Evolutionary conservation across 2,797 vertebrate species (phyloP).

Genomic region (Cyclura pinguis): DNA sequence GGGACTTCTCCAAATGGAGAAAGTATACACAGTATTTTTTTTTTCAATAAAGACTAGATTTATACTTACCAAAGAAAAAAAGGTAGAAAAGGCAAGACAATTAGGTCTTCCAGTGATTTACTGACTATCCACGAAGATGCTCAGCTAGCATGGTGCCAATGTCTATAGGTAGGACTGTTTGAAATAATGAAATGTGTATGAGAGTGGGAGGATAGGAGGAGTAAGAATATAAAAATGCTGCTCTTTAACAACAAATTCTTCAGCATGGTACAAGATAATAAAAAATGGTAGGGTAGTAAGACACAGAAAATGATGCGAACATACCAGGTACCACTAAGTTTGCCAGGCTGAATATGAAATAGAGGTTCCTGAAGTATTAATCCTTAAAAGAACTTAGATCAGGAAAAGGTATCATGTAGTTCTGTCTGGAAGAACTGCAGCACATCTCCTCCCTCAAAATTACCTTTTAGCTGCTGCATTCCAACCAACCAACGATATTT

Average conservation of each 20-base stretch:
- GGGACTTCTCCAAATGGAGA: constrained; percentile 13
- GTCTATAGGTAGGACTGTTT: neutral
- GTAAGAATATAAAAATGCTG: neutral
- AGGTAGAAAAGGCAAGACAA: constrained; percentile 25
- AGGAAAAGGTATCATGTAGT: too few species aligned
- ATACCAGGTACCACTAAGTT: neutral
- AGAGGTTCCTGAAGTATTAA: too few species aligned
- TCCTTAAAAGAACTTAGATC: too few species aligned
- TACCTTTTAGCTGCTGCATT: too few species aligned
- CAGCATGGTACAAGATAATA: neutral
- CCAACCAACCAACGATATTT: too few species aligned
- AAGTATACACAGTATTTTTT: constrained; percentile 1
- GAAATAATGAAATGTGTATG: neutral
- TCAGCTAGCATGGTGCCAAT: neutral
- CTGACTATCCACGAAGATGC: neutral
- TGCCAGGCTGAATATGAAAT: too few species aligned
- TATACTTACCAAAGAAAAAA: neutral
- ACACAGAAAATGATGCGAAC: neutral
- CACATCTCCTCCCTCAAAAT: too few species aligned
- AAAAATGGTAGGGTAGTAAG: neutral
- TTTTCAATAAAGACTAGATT: constrained; percentile 19
- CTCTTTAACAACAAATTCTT: neutral
- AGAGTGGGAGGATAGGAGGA: neutral
- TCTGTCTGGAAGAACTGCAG: too few species aligned
- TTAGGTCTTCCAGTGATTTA: neutral